These are phyloP conservation scores for Nesospiza acunhae DNA, from an alignment of 2,113 vertebrate species.

Conservation along the genomic window DNA sequence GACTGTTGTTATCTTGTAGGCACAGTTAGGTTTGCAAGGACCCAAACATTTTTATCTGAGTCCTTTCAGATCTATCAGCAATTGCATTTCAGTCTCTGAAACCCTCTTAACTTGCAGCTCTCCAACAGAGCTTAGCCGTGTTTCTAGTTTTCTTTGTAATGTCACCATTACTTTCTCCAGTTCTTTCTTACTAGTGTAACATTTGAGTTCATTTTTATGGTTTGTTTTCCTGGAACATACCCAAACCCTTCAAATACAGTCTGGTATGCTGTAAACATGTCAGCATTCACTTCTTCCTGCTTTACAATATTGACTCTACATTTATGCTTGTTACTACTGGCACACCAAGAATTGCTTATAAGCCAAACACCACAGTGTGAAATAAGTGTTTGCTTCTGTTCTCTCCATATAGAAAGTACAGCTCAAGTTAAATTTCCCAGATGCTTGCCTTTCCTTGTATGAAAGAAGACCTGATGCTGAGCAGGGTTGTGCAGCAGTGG, in stretches of 20 bases:
- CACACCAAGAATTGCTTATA: slow-evolving; percentile 32
- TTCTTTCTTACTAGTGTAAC: slow-evolving; percentile 7
- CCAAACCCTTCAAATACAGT: slow-evolving; percentile 50
- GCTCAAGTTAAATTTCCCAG: not conserved
- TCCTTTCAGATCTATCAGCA: not conserved
- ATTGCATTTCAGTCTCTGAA: not conserved
- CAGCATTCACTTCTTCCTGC: slow-evolving; percentile 41
- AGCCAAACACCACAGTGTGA: not conserved
- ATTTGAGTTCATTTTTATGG: slow-evolving; percentile 41
- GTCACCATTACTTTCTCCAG: not conserved
- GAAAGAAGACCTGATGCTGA: not conserved
- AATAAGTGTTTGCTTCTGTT: slow-evolving; percentile 24
- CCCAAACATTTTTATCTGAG: not conserved
- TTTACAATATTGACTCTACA: slow-evolving; percentile 61
- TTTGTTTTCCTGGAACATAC: slow-evolving; percentile 59
- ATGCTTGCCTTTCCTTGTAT: not conserved
- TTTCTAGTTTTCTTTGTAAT: slow-evolving; percentile 6
- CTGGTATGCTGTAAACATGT: slow-evolving; percentile 63
- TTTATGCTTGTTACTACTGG: slow-evolving; percentile 58
- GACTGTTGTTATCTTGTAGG: not conserved
- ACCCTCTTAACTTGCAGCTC: not conserved
- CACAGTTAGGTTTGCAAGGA: not conserved
- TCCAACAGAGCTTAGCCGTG: not conserved
- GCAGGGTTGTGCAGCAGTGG: not conserved
- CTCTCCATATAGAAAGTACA: not conserved